Evolutionary conservation across 2,113 vertebrate species (phyloP), one percentile per base, ranked within the genome.

Genomic region (Zapornia atra): DNA sequence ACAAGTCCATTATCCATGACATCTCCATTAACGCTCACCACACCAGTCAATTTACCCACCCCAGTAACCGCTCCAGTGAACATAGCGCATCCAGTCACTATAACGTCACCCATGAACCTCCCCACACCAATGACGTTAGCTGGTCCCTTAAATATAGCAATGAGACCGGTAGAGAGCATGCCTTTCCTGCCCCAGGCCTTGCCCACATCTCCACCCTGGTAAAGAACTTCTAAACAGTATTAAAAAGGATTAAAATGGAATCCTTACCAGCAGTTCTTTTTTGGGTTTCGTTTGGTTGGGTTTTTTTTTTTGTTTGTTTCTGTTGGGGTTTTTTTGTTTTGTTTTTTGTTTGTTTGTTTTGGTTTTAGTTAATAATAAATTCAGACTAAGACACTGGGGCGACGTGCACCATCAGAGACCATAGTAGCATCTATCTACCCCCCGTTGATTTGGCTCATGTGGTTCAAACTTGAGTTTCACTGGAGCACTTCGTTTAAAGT

Each of bases 131-230:
- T 99, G 99, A 99, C 99, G 88, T 98, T 99, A 97, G 98, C 98
- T n/a, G 98, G 98, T 6, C 99, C 99, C 4, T 98, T 99, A 95
- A 99, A 99, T 98, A 99, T 99, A 97, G 99, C 99, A 34, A 99
- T 99, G 99, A 98, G 99, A 92, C 98, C 99, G 36, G 99, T 99
- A 97, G 99, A 99, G 92, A 99, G 98, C 98, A 99, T 99, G 99
- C 98, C 99, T 95, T 99, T 99, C 97, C 98, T 99, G 95, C 99
- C 99, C 96, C 99, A 99, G 97, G 99, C 99, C 95, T 98, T 99
- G 98, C 99, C 99, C 94, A 99, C 99, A 33, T 99, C 99, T 89
- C 99, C 99, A 59, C 99, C 99, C 86, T 99, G 99, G 99, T 99
- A 99, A 99, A 96, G 96, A 97, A 97, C 94, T 88, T 98, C 97